Base-by-base conservation (phyloP, 1,140 invertebrate species). In the Lycorma delicatula region DNA sequence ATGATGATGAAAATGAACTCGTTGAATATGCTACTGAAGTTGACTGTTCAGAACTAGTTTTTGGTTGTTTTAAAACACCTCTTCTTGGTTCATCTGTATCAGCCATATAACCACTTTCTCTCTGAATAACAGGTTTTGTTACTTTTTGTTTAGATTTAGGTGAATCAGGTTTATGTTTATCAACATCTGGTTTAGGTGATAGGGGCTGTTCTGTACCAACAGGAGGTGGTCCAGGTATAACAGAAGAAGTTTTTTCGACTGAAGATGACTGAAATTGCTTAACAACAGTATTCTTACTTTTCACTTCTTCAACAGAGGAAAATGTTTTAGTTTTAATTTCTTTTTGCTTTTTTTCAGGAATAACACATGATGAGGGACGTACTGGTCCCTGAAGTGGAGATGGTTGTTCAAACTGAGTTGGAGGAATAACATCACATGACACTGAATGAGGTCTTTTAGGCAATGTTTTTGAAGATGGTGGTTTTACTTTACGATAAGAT, bases 71-170 rank as follows among this genome's bases (percentile, higher is more conserved):
- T n/a, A n/a, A n/a, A n/a, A n/a, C n/a, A n/a, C n/a, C n/a, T n/a
- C n/a, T 5, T 18, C 29, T 41, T 0, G 79, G 79, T 60, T 86
- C 84, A 62, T 85, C 82, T 0, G 84, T 86, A 64, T 87, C 85
- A 1, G 85, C 85, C 67, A 81, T 81, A 62, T 86, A 86, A 13
- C 85, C 85, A 67, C 80, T 82, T 59, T 81, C 77, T 16, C 65
- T 65, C 68, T 78, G 66, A 66, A 72, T 50, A 62, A 62, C 41
- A 9, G 31, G 38, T 53, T 61, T 75, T 68, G 23, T 72, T 49
- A 60, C 72, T 70, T 73, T 78, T 60, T 67, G 63, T 58, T 80
- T 80, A 3, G 72, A 70, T 66, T 81, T 81, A 4, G 79, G 78
- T 11, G 79, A 80, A 47, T 79, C 76, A 9, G 77, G 78, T 63